phyloP scores from a whole-genome alignment of 2,797 vertebrate species.

The Thalassophryne amazonica region DNA sequence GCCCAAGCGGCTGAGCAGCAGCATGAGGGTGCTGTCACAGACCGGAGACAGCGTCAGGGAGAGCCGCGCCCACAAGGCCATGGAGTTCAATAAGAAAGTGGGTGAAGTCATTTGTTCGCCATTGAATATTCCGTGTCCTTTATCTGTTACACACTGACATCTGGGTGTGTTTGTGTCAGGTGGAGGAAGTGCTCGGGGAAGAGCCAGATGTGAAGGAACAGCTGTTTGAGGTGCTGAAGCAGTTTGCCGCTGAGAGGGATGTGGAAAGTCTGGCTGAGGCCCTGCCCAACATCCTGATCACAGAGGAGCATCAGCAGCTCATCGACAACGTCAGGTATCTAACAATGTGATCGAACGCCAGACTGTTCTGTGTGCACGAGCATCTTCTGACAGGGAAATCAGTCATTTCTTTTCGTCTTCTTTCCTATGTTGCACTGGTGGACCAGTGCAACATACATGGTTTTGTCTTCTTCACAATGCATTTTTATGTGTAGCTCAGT shows the following conservation, averaged over 20 bases:
- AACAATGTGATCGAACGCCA: background rate
- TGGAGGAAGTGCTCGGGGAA: slow-evolving; percentile 88
- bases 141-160: no score
- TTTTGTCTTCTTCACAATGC: no score
- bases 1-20: slow-evolving; percentile 72
- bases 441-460: no score
- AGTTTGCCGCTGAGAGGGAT: slow-evolving; percentile 87
- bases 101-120: slow-evolving; percentile 7
- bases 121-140: no score
- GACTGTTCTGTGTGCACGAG: no score
- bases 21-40: slow-evolving; percentile 73
- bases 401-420: no score
- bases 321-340: slow-evolving; percentile 93
- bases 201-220: slow-evolving; percentile 88
- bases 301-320: slow-evolving; percentile 84
- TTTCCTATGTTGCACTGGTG: no score
- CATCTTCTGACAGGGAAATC: no score
- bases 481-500: no score
- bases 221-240: slow-evolving; percentile 88
- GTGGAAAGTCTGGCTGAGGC: slow-evolving; percentile 87
- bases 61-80: slow-evolving; percentile 88
- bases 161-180: slow-evolving; percentile 68
- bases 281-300: slow-evolving; percentile 84
- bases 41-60: slow-evolving; percentile 70
- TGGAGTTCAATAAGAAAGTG: slow-evolving; percentile 91